Percentiles rank a stretch among this genome's conserved stretches.
These are phyloP conservation scores for Raja brachyura DNA, from an alignment of 2,113 vertebrate species.

Conservation along the genomic window DNA sequence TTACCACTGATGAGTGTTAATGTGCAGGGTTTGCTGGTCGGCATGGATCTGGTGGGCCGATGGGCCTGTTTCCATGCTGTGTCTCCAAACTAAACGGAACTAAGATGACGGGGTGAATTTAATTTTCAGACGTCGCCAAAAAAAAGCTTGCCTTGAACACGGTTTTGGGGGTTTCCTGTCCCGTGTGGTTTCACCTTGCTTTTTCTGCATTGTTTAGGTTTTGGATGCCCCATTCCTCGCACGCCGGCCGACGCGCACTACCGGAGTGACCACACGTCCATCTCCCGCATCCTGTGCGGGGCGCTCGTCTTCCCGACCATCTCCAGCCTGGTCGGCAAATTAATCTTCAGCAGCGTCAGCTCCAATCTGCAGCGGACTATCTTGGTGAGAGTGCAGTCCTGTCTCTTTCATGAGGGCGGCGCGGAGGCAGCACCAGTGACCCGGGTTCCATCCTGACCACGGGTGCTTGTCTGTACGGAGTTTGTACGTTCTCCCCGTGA, in stretches of 20 bases:
- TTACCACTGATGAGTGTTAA: too few relatives aligned
- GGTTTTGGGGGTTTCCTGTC: too few relatives aligned
- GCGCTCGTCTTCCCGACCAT: constrained; percentile 64
- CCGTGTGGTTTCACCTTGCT: background rate
- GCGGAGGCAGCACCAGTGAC: too few relatives aligned
- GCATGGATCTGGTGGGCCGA: too few relatives aligned
- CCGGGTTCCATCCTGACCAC: too few relatives aligned
- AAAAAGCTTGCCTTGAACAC: background rate
- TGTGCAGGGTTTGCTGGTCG: too few relatives aligned
- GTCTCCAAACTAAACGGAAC: too few relatives aligned
- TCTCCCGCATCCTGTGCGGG: constrained; percentile 65
- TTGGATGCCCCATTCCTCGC: constrained; percentile 45
- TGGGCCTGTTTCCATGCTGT: too few relatives aligned
- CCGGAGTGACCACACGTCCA: constrained; percentile 54
- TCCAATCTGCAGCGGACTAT: constrained; percentile 60
- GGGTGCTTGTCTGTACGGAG: too few relatives aligned
- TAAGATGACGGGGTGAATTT: background rate
- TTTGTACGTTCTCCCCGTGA: too few relatives aligned
- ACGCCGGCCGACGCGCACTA: constrained; percentile 46
- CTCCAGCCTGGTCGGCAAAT: constrained; percentile 57
- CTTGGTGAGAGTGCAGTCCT: constrained; percentile 53
- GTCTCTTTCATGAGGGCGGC: too few relatives aligned
- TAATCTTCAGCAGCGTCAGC: constrained; percentile 54
- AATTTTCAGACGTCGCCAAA: background rate
- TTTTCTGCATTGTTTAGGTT: constrained; percentile 44